A percentile compares a stretch with the other conserved stretches of the same genome.
Evolutionary conservation across 1,140 invertebrate species (phyloP).

Genomic region (Pogonomyrmex californicus): DNA sequence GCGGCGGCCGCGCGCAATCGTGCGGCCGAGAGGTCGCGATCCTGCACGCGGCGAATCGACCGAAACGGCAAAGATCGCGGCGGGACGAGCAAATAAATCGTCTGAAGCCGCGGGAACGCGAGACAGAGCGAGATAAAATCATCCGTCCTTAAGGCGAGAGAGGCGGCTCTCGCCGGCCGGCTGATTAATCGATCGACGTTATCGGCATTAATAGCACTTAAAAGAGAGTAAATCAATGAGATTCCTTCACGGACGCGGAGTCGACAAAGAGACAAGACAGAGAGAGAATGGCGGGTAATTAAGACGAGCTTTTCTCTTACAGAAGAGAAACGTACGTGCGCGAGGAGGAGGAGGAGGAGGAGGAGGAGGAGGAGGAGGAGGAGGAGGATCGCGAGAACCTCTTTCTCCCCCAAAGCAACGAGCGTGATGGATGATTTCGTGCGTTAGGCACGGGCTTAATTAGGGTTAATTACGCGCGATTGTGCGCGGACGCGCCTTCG

Average conservation of each 20-base stretch:
- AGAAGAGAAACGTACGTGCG: conserved; percentile 15
- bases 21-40: conserved; percentile 51
- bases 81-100: conserved; percentile 55
- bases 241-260: conserved; percentile 51
- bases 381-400: conserved; percentile 26
- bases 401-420: conserved; percentile 7
- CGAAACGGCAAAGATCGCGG: conserved; percentile 34
- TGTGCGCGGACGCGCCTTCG: conserved; percentile 71
- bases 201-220: conserved; percentile 70
- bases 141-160: conserved; percentile 52
- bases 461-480: conserved; percentile 82
- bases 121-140: conserved; percentile 62
- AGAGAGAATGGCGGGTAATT: conserved; percentile 64
- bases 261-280: neutral
- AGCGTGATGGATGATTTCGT: conserved; percentile 74
- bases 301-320: conserved; percentile 69
- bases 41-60: conserved; percentile 2
- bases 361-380: too few species aligned
- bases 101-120: conserved; percentile 50
- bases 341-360: too few species aligned
- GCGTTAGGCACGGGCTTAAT: conserved; percentile 77
- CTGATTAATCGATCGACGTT: conserved; percentile 67
- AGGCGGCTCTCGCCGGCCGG: conserved; percentile 41
- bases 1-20: conserved; percentile 17
- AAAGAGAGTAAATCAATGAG: conserved; percentile 65